A percentile compares a stretch with the other conserved stretches of the same genome.
These are phyloP conservation scores for Aepyceros melampus DNA, from an alignment of 2,113 vertebrate species.

Conservation along the genomic window DNA sequence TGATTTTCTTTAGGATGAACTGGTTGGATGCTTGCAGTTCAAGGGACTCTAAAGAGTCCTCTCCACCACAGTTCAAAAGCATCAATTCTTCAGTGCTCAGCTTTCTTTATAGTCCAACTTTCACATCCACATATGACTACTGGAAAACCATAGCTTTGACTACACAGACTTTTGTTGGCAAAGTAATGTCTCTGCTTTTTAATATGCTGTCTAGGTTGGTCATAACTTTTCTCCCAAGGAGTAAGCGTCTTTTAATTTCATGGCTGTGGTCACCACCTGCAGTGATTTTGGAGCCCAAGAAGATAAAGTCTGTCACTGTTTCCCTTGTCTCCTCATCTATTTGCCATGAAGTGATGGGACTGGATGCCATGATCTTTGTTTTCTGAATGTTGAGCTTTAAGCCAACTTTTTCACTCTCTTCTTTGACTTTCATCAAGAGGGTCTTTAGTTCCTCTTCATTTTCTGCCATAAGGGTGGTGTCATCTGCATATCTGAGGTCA, in stretches of 20 bases:
- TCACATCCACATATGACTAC: neutral
- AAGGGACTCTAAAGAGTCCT: neutral
- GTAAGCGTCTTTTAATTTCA: neutral
- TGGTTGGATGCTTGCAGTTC: neutral
- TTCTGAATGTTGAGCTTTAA: neutral
- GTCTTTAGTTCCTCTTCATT: neutral
- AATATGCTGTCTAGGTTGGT: neutral
- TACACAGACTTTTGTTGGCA: neutral
- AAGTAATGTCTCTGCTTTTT: neutral
- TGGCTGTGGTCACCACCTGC: neutral
- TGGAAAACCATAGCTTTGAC: neutral
- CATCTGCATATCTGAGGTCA: neutral
- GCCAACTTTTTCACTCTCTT: neutral
- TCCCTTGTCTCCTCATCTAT: neutral
- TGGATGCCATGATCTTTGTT: neutral
- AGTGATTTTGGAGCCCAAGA: neutral
- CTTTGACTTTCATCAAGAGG: neutral
- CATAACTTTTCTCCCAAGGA: neutral
- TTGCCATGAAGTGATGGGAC: neutral
- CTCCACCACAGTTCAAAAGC: neutral
- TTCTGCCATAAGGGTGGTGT: neutral
- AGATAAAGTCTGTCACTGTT: neutral
- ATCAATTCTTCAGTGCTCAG: neutral
- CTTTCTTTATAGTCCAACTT: neutral
- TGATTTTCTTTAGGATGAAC: neutral